phyloP scores from a whole-genome alignment of 2,113 vertebrate genomes.

The Pontoporia blainvillei region DNA sequence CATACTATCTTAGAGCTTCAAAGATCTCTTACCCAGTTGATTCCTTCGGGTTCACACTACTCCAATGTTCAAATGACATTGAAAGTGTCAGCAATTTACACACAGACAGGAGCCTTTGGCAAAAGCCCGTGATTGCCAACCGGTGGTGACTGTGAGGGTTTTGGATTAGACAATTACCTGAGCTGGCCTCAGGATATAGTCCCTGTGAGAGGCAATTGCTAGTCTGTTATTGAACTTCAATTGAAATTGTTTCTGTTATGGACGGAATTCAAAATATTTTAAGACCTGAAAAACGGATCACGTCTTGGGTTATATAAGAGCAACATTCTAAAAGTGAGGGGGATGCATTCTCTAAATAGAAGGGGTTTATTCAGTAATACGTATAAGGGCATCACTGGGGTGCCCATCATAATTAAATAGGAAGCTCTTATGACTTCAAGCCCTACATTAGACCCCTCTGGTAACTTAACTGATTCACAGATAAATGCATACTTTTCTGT shows the following conservation, averaged over 20 bases:
- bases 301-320: background rate
- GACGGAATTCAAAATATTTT: background rate
- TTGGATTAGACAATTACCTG: background rate
- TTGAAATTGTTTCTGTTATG: background rate
- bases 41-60: background rate
- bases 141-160: background rate
- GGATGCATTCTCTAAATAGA: background rate
- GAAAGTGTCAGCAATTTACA: background rate
- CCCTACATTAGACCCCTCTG: background rate
- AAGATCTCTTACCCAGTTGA: background rate
- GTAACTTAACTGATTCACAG: background rate
- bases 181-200: background rate
- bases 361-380: background rate
- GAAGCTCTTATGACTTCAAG: background rate
- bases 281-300: background rate
- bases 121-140: background rate
- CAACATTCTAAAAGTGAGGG: background rate
- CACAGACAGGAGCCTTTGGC: background rate
- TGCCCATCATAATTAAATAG: background rate
- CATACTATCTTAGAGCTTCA: background rate
- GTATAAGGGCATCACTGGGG: background rate
- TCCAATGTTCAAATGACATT: accelerated
- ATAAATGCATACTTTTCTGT: background rate
- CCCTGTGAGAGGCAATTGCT: background rate
- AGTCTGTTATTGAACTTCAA: background rate